A percentile compares a stretch with the other conserved stretches of the same genome.
Conservation (phyloP, 2,113 vertebrate genomes). For the Clupea harengus region DNA sequence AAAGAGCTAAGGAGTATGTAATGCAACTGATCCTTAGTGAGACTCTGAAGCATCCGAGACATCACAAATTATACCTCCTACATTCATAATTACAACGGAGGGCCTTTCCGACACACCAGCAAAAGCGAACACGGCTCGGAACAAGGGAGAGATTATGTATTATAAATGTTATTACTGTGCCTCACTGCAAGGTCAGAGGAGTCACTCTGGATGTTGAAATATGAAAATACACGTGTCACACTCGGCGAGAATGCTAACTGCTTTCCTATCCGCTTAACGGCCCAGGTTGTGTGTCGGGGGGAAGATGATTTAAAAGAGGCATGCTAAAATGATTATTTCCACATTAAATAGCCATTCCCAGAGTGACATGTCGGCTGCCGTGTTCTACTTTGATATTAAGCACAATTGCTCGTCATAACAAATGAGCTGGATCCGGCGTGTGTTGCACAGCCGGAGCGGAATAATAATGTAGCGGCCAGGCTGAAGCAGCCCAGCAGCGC, state of each 20-base stretch:
- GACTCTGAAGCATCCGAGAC: slow-evolving; percentile 64
- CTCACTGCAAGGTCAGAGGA: slow-evolving; percentile 67
- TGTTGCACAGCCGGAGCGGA: not conserved
- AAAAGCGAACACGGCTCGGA: slow-evolving; percentile 59
- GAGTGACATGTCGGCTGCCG: slow-evolving; percentile 12
- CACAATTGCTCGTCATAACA: slow-evolving; percentile 15
- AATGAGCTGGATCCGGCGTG: slow-evolving; percentile 9
- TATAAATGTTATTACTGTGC: slow-evolving; percentile 75
- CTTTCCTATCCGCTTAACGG: slow-evolving; percentile 60
- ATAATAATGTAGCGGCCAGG: not conserved
- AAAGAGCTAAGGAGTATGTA: slow-evolving; percentile 49
- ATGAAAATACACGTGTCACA: slow-evolving; percentile 55
- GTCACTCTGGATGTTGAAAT: slow-evolving; percentile 71
- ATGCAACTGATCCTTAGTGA: slow-evolving; percentile 70
- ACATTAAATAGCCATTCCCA: slow-evolving; percentile 12
- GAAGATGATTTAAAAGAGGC: slow-evolving; percentile 10
- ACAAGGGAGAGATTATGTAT: slow-evolving; percentile 71
- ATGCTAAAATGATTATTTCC: slow-evolving; percentile 20
- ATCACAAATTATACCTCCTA: slow-evolving; percentile 67
- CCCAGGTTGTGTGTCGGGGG: not conserved
- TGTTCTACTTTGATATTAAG: slow-evolving; percentile 18
- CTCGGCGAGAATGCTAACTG: slow-evolving; percentile 60
- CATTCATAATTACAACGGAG: slow-evolving; percentile 70
- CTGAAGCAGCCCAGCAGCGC: not conserved
- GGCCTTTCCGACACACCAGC: slow-evolving; percentile 51